Evolutionary conservation across 2,113 vertebrate genomes (phyloP).

Genomic region (Cygnus buccinator): DNA sequence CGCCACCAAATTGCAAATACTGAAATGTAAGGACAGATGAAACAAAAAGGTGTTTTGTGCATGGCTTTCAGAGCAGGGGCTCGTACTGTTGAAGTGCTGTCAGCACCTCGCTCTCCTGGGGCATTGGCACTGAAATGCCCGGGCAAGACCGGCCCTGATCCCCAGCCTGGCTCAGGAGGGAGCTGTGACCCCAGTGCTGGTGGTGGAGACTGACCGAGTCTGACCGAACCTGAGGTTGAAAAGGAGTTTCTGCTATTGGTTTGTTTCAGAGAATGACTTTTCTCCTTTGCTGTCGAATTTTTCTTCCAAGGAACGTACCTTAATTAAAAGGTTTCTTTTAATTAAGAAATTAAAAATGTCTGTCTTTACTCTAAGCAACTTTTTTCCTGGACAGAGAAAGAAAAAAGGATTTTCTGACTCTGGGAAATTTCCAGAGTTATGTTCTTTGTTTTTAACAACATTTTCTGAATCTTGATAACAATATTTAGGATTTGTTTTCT

Average conservation of each 20-base stretch:
- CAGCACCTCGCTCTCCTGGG: fast-evolving
- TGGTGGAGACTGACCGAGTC: neutral
- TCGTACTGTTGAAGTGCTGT: fast-evolving
- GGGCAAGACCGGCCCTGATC: neutral
- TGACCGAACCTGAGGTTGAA: fast-evolving
- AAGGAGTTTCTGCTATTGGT: neutral
- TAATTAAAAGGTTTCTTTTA: too few species aligned
- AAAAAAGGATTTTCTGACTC: neutral
- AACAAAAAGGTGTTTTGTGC: neutral
- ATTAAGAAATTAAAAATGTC: neutral
- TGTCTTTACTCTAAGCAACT: neutral
- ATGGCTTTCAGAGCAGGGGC: fast-evolving
- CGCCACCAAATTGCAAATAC: neutral
- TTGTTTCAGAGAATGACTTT: neutral
- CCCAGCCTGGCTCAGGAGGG: neutral
- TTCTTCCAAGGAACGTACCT: neutral
- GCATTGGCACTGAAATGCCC: neutral
- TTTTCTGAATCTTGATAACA: neutral
- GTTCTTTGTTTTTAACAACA: neutral
- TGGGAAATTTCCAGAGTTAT: neutral
- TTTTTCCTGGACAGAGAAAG: neutral
- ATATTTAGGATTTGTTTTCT: neutral
- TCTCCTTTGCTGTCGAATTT: neutral
- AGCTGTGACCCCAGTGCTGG: neutral
- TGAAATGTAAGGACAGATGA: neutral